A percentile compares a stretch with the other conserved stretches of the same genome.
Evolutionary conservation across 23 tunicate species (phyloP).

Genomic region (Phallusia fumigata): DNA sequence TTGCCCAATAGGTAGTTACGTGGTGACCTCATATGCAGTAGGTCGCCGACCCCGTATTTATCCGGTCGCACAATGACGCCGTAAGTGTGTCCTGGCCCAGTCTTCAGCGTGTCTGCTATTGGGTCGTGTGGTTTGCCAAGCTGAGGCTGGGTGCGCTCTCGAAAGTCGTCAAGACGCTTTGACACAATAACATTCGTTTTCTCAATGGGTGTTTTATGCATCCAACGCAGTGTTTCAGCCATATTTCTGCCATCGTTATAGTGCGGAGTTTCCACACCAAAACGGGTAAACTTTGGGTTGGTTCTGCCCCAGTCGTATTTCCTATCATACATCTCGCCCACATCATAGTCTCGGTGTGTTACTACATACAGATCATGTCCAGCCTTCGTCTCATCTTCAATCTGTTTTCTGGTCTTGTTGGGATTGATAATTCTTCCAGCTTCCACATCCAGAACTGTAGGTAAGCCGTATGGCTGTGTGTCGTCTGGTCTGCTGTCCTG

Average conservation of each 20-base stretch:
- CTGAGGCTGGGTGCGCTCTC: slow-evolving; percentile 67
- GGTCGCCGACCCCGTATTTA: slow-evolving; percentile 81
- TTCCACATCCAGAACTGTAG: slow-evolving; percentile 27
- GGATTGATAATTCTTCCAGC: slow-evolving; percentile 79
- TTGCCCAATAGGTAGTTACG: slow-evolving; percentile 58
- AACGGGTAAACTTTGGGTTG: slow-evolving; percentile 42
- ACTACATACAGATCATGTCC: slow-evolving; percentile 73
- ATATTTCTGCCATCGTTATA: slow-evolving; percentile 72
- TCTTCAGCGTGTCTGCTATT: slow-evolving; percentile 69
- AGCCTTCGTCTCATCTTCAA: slow-evolving; percentile 49
- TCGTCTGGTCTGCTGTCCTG: slow-evolving; percentile 25
- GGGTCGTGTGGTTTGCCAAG: slow-evolving; percentile 85
- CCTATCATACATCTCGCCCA: slow-evolving; percentile 76
- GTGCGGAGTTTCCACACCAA: slow-evolving; percentile 85
- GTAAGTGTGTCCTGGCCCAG: slow-evolving; percentile 60
- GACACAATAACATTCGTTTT: slow-evolving; percentile 60
- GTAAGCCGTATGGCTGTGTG: slow-evolving; percentile 28
- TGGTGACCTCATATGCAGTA: slow-evolving; percentile 69
- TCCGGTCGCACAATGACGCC: slow-evolving; percentile 77
- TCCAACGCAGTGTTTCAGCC: slow-evolving; percentile 59
- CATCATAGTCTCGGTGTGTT: slow-evolving; percentile 78
- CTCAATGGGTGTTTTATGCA: slow-evolving; percentile 50
- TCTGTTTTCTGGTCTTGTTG: slow-evolving; percentile 42
- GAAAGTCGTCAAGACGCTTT: slow-evolving; percentile 61
- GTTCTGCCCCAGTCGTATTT: slow-evolving; percentile 69